Evolutionary conservation across 2,113 vertebrate species (phyloP).

Genomic region (Uria lomvia): DNA sequence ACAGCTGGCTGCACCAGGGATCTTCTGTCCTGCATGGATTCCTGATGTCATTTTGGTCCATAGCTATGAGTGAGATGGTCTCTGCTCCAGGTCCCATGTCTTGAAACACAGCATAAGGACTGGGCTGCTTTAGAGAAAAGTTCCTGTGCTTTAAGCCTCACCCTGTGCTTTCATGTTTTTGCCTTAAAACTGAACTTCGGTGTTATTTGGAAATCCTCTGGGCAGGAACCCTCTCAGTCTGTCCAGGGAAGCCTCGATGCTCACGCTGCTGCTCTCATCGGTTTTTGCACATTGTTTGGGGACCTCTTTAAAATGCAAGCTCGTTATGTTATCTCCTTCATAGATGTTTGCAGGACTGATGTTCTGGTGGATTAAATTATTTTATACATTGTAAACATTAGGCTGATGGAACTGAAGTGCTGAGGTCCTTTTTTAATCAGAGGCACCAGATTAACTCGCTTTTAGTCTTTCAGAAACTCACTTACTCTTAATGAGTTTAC

Average conservation of each 20-base stretch:
- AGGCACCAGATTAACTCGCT: slow-evolving; percentile 49
- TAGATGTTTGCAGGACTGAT: background rate
- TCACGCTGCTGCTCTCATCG: accelerated
- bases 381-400: slow-evolving; percentile 29
- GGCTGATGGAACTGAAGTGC: slow-evolving; percentile 10
- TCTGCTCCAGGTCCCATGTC: background rate
- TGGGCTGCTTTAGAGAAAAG: background rate
- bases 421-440: slow-evolving; percentile 54
- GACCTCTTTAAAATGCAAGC: background rate
- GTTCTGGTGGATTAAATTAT: slow-evolving; percentile 11
- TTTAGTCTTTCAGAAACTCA: slow-evolving; percentile 55
- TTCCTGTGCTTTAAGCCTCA: background rate
- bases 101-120: background rate
- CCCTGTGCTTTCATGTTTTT: background rate
- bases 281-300: background rate
- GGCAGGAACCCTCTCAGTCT: background rate
- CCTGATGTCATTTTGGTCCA: background rate
- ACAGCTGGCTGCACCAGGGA: background rate
- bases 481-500: slow-evolving; percentile 58
- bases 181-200: background rate
- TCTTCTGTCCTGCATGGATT: background rate
- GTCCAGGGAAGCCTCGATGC: background rate
- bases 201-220: background rate
- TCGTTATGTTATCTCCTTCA: background rate
- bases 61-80: background rate